Base-by-base conservation (phyloP, 2,888 invertebrate genomes). In the Phortica magna region DNA sequence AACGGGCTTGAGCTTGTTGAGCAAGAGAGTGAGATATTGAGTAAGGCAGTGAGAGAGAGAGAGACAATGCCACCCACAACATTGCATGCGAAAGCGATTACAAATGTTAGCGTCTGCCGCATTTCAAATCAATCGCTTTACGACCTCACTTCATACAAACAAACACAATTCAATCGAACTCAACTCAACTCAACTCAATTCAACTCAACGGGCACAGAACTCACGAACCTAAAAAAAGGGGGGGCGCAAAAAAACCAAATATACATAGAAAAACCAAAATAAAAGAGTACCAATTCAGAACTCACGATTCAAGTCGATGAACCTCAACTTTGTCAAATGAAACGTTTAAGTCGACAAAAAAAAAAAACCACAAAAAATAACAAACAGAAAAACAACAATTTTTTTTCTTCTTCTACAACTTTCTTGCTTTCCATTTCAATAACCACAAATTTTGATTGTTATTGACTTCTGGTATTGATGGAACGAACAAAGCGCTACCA, bases 381-480 rank as follows among this genome's bases (percentile, higher is more conserved):
- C 39, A 65, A 22, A 12, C 14, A 10, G 31, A 48, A 48, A 12
- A 12, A 48, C 14, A 12, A 48, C 2, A 12, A 48, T 59, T 59
- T 59, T 59, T 59, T 19, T 19, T 59, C n/a, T 59, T 59, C n/a
- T 59, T n/a, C n/a, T 59, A n/a, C 19, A 9, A 17, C 3, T 59
- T 59, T 59, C 19, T 59, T 59, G 59, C 19, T n/a, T 59, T 59
- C 55, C 12, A 14, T 48, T 9, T 48, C 48, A 48, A 78, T 77
- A 83, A 76, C 83, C 81, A 79, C 81, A 83, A 83, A 78, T 78
- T 83, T 83, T 81, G 22, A 71, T 71, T 67, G 67, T 67, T 67
- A 67, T 67, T 71, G 70, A 71, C 55, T 71, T 71, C 70, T 71
- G 70, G 31, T 71, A 39, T 71, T 53, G 61, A 61, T 61, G 7